A percentile compares a stretch with the other conserved stretches of the same genome.
These are phyloP conservation scores for Bedellia somnulentella DNA, from an alignment of 2,888 invertebrate genomes.

Conservation along the genomic window DNA sequence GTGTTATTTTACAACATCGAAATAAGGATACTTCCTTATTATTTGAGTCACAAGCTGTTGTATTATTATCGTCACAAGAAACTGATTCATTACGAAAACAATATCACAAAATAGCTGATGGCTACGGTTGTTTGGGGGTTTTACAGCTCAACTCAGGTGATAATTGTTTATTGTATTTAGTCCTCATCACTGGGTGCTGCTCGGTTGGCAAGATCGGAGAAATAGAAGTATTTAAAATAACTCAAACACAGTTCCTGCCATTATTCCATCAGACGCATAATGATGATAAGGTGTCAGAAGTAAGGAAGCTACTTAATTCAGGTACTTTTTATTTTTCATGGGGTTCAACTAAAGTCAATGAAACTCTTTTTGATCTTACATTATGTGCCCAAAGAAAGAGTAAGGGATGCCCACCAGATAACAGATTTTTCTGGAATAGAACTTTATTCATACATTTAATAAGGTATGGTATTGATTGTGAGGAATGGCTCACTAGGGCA, in stretches of 20 bases:
- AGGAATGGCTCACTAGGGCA: constrained; percentile 88
- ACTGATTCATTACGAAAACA: constrained; percentile 86
- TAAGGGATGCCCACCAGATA: constrained; percentile 81
- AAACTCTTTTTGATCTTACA: constrained; percentile 82
- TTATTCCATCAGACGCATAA: constrained; percentile 71
- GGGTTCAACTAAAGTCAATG: constrained; percentile 54
- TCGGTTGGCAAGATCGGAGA: constrained; percentile 96
- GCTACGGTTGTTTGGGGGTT: constrained; percentile 95
- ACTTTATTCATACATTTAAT: constrained; percentile 92
- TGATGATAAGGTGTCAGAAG: constrained; percentile 65
- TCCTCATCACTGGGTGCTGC: constrained; percentile 93
- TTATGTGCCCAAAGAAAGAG: constrained; percentile 89
- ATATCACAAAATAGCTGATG: constrained; percentile 90
- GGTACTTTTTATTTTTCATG: constrained; percentile 98
- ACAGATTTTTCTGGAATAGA: constrained; percentile 98
- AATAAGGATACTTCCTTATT: constrained; percentile 84
- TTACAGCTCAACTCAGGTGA: constrained; percentile 86
- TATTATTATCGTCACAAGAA: constrained; percentile 83
- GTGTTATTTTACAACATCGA: constrained; percentile 86
- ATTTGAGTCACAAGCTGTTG: constrained; percentile 92
- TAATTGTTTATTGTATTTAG: constrained; percentile 82
- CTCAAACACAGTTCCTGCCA: constrained; percentile 89
- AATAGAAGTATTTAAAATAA: constrained; percentile 92
- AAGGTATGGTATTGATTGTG: constrained; percentile 87
- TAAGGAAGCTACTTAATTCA: constrained; percentile 90